Conservation (phyloP, 2,888 invertebrate species). For the Arrhopalites spinosus region DNA sequence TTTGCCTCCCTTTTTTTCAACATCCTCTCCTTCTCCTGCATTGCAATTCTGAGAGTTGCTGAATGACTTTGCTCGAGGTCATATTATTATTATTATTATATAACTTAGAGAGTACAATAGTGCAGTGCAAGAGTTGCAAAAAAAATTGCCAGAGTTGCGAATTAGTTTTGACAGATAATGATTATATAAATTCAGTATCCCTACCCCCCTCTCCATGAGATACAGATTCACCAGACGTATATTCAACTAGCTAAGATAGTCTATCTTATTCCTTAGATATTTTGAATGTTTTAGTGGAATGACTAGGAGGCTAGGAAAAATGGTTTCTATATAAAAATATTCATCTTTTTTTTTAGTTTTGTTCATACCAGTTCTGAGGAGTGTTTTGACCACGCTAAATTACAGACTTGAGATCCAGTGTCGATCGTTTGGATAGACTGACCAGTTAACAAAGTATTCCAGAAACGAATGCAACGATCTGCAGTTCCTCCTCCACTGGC, state of each 20-base stretch:
- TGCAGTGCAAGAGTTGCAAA: background rate
- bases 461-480: slow-evolving; percentile 83
- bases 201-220: background rate
- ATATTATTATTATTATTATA: background rate
- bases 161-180: background rate
- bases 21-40: background rate
- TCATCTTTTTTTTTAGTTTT: background rate
- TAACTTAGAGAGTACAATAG: background rate
- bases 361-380: slow-evolving; percentile 84
- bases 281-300: background rate
- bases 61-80: slow-evolving; percentile 7
- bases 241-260: background rate
- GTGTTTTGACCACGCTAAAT: slow-evolving; percentile 98
- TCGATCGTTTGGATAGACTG: slow-evolving; percentile 98
- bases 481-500: slow-evolving; percentile 98
- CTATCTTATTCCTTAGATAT: background rate
- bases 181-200: background rate
- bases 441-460: slow-evolving; percentile 92
- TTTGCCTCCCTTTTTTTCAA: background rate
- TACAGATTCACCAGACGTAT: background rate
- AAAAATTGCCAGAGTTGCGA: background rate
- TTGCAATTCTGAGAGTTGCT: background rate
- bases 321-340: slow-evolving; percentile 13
- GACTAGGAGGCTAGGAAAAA: slow-evolving; percentile 15
- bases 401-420: slow-evolving; percentile 97